Base-by-base conservation (phyloP, 2,113 vertebrate species). In the Peromyscus polionotus region DNA sequence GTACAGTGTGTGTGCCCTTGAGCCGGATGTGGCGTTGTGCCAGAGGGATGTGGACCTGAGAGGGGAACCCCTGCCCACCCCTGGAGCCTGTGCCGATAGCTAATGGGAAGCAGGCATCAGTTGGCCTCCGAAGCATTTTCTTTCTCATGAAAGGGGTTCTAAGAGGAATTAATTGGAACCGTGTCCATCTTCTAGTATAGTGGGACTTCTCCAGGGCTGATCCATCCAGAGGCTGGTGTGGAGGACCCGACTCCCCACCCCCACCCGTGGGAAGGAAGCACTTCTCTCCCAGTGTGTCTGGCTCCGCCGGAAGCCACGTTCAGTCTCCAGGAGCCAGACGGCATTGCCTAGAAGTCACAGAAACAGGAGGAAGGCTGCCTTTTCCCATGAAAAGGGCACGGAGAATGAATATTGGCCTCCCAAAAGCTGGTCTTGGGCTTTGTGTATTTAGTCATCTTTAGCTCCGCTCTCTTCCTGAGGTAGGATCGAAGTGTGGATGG, bases 31-130 rank as follows among this genome's bases (percentile, higher is more conserved):
- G 19, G 48, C 19, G 3, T 9, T 12, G 59, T 5, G 77, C 28
- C 8, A 14, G 63, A 11, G 8, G 24, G 76, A 3, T n/a, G 14
- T 4, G 19, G 20, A 26, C 13, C 19, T 13, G 45, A 2, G 61
- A 31, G 90, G 26, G 0, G 24, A 1, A 33, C 33, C 0, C 75
- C 51, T 42, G 2, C n/a, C 51, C 1, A 0, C 7, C 20, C 39
- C 8, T 5, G 65, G 20, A 51, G 1, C n/a, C 59, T 11, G 16
- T 22, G 59, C 39, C 24, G 0, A 14, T 28, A 1, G 7, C 24
- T 24, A 2, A 8, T 4, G 10, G 28, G 63, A 36, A 70, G 45
- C 24, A 0, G 6, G 7, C 20, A 0, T 11, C 26, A 6, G 0
- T 3, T 6, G 22, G 39, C 84, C 4, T 48, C 63, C 2, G 24